Conservation (phyloP, 2,888 invertebrate genomes). For the Toxonevra muliebris region DNA sequence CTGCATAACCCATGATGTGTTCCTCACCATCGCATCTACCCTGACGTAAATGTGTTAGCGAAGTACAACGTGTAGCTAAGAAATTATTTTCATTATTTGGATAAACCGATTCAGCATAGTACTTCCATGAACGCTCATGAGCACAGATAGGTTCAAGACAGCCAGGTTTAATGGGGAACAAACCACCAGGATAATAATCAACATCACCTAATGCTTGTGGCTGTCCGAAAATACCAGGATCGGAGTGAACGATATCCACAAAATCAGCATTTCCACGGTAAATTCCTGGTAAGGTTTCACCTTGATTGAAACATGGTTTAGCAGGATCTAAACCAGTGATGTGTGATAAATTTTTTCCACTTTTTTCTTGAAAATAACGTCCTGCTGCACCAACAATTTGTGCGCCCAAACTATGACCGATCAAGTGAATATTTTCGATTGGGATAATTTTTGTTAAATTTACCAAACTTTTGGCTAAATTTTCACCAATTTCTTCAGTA, state of each 20-base stretch:
- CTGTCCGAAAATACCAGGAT: conserved; percentile 53
- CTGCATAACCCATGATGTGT: conserved; percentile 48
- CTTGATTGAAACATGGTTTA: conserved; percentile 57
- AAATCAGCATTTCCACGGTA: conserved; percentile 55
- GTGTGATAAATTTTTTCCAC: conserved; percentile 43
- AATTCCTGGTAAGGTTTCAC: conserved; percentile 48
- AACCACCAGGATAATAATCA: conserved; percentile 56
- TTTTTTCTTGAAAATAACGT: conserved; percentile 45
- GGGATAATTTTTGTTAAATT: conserved; percentile 45
- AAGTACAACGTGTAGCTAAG: conserved; percentile 47
- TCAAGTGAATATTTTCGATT: conserved; percentile 50
- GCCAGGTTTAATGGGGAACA: conserved; percentile 48
- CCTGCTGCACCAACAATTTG: conserved; percentile 57
- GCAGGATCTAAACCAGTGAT: conserved; percentile 62
- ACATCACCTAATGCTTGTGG: conserved; percentile 51
- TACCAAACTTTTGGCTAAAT: conserved; percentile 47
- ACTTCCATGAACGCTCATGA: conserved; percentile 52
- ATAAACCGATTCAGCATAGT: conserved; percentile 53
- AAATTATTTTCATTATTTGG: conserved; percentile 53
- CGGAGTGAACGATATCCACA: conserved; percentile 57
- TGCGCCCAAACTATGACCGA: conserved; percentile 60
- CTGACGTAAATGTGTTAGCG: conserved; percentile 38
- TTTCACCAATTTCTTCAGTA: conserved; percentile 51
- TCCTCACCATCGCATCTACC: conserved; percentile 41
- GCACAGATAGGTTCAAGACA: conserved; percentile 50